Evolutionary conservation across 1,140 invertebrate species (phyloP), one percentile per base, ranked within the genome.

Genomic region (Solenopsis invicta): DNA sequence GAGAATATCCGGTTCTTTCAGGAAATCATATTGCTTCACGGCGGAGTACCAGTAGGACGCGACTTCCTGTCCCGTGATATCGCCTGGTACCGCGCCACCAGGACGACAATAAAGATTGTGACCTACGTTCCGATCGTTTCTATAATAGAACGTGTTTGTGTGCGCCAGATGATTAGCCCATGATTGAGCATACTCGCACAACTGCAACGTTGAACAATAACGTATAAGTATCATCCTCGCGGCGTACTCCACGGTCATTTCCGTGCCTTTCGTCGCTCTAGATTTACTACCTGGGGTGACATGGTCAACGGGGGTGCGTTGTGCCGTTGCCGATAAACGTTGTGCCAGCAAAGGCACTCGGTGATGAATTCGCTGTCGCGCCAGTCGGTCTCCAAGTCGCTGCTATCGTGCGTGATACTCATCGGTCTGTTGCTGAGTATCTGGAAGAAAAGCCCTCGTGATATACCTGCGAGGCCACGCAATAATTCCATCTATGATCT

Each of bases 41-140:
- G 98, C 97, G 66, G 97, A 97, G 92, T 98, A 98, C 98, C 98
- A 98, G 89, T 98, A 98, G n/a, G 97, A 97, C 8, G 97, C 97
- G 4, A 98, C 97, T 95, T 98, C 97, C 95, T 98, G 97, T 10
- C 97, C 98, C 85, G 97, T 96, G 64, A 97, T 96, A 87, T 97
- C 97, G 59, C 96, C 96, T 56, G 96, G 96, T 29, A 97, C 92
- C 4, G 96, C 96, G 90, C 96, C 97, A n/a, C 96, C 96, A 4
- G 97, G 96, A 62, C 97, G 95, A 93, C 97, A 97, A 92, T 97
- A 98, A 18, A 98, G 95, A 95, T 98, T 98, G 93, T 98, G 97
- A 21, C 97, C 97, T 16, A 98, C 96, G 82, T 97, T 97, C 82
- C 96, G 96, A 92, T 97, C 96, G 90, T 97, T 97, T 89, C 97